These are phyloP conservation scores for Tolmerus cingulatus DNA, from an alignment of 2,888 invertebrate species.

Conservation along the genomic window DNA sequence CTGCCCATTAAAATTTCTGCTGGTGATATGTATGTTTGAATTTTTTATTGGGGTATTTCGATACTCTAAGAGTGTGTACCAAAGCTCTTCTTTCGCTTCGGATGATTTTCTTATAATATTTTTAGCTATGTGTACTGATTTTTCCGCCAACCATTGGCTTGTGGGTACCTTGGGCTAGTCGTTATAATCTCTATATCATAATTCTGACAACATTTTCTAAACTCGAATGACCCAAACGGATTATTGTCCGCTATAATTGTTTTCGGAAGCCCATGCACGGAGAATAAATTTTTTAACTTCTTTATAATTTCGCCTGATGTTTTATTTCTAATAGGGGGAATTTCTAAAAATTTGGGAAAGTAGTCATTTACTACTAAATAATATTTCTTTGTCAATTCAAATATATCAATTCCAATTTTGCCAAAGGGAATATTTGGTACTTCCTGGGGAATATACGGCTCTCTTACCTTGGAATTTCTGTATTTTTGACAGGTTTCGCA, in stretches of 20 bases:
- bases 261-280: slow-evolving; percentile 50
- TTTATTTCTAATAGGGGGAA: not conserved
- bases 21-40: not conserved
- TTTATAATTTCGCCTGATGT: not conserved
- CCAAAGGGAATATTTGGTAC: too few relatives aligned
- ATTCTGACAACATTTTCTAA: slow-evolving; percentile 49
- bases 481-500: too few relatives aligned
- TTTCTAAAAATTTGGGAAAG: slow-evolving; percentile 49
- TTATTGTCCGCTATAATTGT: too few relatives aligned
- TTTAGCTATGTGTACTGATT: slow-evolving; percentile 29
- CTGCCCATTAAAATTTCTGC: slow-evolving; percentile 19
- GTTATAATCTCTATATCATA: slow-evolving; percentile 49
- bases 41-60: slow-evolving; percentile 27
- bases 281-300: not conserved
- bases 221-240: slow-evolving; percentile 50
- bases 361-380: slow-evolving; percentile 44
- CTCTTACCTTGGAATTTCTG: too few relatives aligned
- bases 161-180: slow-evolving; percentile 50
- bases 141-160: slow-evolving; percentile 49
- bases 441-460: too few relatives aligned
- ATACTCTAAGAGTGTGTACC: slow-evolving; percentile 12
- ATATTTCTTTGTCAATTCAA: too few relatives aligned
- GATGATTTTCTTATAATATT: not conserved
- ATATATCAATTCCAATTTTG: too few relatives aligned
- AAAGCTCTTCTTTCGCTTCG: not conserved